Conservation (phyloP, 2,888 invertebrate genomes). For the Eupithecia centaureata region DNA sequence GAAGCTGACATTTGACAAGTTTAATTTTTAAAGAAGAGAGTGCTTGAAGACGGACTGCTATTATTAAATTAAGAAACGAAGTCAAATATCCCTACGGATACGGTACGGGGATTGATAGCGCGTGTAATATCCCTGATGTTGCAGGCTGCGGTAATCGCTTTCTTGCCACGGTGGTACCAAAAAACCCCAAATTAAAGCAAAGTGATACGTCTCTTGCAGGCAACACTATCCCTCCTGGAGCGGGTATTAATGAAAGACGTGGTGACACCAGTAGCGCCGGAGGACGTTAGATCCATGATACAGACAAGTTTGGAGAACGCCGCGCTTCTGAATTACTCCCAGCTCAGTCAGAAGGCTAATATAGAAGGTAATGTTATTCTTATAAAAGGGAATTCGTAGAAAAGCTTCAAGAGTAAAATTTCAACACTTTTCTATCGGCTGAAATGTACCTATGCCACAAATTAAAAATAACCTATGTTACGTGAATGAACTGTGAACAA, state of each 20-base stretch:
- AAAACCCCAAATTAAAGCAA: not conserved
- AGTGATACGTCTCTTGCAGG: slow-evolving; percentile 65
- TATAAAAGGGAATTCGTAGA: not conserved
- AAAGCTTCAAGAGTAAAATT: not conserved
- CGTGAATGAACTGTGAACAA: no score
- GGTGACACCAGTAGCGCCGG: slow-evolving; percentile 96
- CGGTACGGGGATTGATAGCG: no score
- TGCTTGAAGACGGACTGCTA: not conserved
- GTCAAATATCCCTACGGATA: not conserved
- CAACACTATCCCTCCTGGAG: slow-evolving; percentile 97
- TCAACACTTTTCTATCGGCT: not conserved
- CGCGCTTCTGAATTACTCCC: slow-evolving; percentile 98
- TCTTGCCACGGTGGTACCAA: no score
- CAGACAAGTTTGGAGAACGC: slow-evolving; percentile 99
- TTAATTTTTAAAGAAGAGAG: not conserved
- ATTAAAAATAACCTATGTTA: not conserved
- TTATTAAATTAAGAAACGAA: not conserved
- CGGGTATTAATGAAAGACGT: slow-evolving; percentile 99
- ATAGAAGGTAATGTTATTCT: slow-evolving; percentile 92
- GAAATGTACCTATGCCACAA: not conserved
- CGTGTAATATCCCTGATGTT: no score
- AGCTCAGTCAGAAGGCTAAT: slow-evolving; percentile 97
- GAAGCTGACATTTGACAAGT: not conserved
- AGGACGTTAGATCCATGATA: slow-evolving; percentile 98
- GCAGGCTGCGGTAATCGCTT: no score